phyloP scores from a whole-genome alignment of 2,888 invertebrate species.

The Drosophila kambysellisi region DNA sequence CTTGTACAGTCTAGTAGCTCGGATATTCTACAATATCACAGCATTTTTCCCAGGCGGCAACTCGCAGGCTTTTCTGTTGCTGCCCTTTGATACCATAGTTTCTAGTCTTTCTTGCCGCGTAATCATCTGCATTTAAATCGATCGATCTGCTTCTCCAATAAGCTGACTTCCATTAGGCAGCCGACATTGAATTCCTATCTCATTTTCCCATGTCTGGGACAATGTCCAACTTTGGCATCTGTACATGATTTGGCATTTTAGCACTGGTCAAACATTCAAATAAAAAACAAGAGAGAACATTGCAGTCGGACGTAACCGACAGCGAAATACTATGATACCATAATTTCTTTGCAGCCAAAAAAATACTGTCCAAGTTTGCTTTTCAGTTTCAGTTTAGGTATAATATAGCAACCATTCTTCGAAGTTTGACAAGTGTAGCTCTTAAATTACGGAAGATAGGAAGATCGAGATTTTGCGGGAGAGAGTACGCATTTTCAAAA shows the following conservation, averaged over 20 bases:
- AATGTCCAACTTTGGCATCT: constrained; percentile 60
- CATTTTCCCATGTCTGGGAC: constrained; percentile 58
- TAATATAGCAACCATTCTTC: too few relatives aligned
- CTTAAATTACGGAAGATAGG: too few relatives aligned
- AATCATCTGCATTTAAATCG: constrained; percentile 66
- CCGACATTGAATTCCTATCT: constrained; percentile 13
- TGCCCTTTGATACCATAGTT: constrained; percentile 19
- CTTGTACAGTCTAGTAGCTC: constrained; percentile 42
- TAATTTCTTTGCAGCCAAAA: too few relatives aligned
- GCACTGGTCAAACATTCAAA: constrained; percentile 29
- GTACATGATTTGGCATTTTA: constrained; percentile 67
- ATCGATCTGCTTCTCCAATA: constrained; percentile 55
- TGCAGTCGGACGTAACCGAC: too few relatives aligned
- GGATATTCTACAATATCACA: constrained; percentile 2
- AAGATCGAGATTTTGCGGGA: too few relatives aligned
- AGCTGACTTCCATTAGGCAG: constrained; percentile 65
- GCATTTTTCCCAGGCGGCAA: constrained; percentile 53
- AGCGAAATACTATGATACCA: too few relatives aligned
- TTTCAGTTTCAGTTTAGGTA: too few relatives aligned
- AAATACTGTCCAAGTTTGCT: too few relatives aligned
- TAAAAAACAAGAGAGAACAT: not conserved
- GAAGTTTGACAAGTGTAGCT: too few relatives aligned
- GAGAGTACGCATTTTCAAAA: too few relatives aligned
- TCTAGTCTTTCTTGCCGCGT: constrained; percentile 52
- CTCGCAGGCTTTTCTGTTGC: constrained; percentile 1